Evolutionary conservation across 1,140 invertebrate genomes (phyloP), one percentile per base, ranked within the genome.

Genomic region (Globodera rostochiensis): DNA sequence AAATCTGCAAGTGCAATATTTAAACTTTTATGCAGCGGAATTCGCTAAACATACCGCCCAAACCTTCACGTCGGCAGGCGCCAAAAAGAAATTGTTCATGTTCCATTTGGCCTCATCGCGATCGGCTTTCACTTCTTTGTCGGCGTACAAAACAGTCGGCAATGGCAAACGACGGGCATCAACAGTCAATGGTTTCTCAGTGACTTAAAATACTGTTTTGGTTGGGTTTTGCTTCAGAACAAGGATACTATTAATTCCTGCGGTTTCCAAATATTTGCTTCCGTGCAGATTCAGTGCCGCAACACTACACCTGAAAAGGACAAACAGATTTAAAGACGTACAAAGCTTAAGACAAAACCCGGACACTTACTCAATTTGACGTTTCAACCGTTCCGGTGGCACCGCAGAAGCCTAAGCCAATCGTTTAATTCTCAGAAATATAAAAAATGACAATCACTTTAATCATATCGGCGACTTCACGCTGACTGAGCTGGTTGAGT

Each of bases 391-490:
- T 45, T 46, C 45, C 47, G 82, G 82, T n/a, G 82, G 13, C 25
- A 83, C 82, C 19, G 82, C 82, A 13, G 73, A 83, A 49, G 81
- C 82, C 82, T 83, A 46, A 13, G 6, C 1, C 36, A 78, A 49
- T n/a, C 5, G 2, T 2, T 73, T 21, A 73, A 3, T 4, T 73
- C 57, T 36, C 57, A 2, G 21, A 73, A 3, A 15, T 2, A n/a
- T 73, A 2, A 0, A 77, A 73, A 45, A 81, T 45, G 3, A 2
- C 25, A 82, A 71, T 53, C 50, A 83, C 82, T 19, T 69, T 36
- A n/a, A 83, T 83, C 82, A 83, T 83, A 3, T 73, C 64, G 60
- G 82, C 80, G 13, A 84, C 82, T 75, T 83, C 82, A 7, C 82
- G 83, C 5, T 71, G 25, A 60, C 74, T 77, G 21, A 83, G 74